phyloP scores from a whole-genome alignment of 2,888 invertebrate genomes.

The Apamea crenata region DNA sequence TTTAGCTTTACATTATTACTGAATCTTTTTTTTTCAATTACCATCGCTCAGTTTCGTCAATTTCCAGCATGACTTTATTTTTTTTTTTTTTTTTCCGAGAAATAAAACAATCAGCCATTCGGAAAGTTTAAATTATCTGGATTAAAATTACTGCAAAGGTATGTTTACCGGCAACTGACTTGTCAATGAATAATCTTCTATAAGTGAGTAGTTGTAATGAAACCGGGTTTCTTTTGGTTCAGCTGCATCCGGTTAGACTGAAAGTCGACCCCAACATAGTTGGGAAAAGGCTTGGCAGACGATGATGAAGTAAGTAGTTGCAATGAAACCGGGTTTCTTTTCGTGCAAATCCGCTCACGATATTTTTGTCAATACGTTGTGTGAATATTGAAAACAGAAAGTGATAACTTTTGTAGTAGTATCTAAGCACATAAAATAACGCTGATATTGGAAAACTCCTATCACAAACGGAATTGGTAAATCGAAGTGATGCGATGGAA shows the following conservation, averaged over 20 bases:
- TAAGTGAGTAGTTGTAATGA: too few relatives aligned
- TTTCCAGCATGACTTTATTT: not conserved
- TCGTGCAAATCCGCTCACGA: not conserved
- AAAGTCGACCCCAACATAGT: too few relatives aligned
- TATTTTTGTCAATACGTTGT: conserved; percentile 7
- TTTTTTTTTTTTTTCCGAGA: not conserved
- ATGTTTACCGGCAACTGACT: not conserved
- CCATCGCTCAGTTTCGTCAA: not conserved
- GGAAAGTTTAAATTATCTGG: not conserved
- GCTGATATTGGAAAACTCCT: conserved; percentile 30
- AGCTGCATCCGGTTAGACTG: too few relatives aligned
- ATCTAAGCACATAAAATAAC: conserved; percentile 16
- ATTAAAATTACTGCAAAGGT: not conserved
- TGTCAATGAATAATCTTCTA: too few relatives aligned
- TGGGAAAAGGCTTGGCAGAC: too few relatives aligned
- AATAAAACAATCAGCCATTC: not conserved
- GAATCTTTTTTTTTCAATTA: not conserved
- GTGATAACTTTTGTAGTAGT: conserved; percentile 18
- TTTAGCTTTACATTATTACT: not conserved
- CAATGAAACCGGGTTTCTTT: not conserved
- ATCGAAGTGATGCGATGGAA: conserved; percentile 29
- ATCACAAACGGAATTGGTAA: conserved; percentile 24
- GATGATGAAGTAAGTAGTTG: not conserved
- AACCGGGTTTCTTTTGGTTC: too few relatives aligned
- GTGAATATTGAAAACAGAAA: conserved; percentile 26